Evolutionary conservation across 1,140 invertebrate species (phyloP).

Genomic region (Scaptomyza pallida): DNA sequence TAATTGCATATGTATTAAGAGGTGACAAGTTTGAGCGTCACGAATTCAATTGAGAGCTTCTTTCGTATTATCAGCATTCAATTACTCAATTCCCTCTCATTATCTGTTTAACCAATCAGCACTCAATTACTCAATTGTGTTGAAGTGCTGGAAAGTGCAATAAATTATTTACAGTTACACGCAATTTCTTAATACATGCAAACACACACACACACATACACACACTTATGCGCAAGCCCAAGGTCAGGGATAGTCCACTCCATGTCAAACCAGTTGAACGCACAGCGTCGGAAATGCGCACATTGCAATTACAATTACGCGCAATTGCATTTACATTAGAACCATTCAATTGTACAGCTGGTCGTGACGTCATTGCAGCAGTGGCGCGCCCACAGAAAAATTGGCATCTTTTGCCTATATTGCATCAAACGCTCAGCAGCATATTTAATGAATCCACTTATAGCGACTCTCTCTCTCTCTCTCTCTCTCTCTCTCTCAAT

Average conservation of each 20-base stretch:
- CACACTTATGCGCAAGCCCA: neutral
- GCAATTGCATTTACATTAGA: slow-evolving; percentile 8
- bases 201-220: neutral
- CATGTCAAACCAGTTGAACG: neutral
- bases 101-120: slow-evolving; percentile 14
- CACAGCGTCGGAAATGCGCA: slow-evolving; percentile 16
- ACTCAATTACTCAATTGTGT: slow-evolving; percentile 22
- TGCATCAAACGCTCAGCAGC: slow-evolving; percentile 25
- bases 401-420: slow-evolving; percentile 32
- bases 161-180: slow-evolving; percentile 24
- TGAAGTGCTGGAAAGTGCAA: slow-evolving; percentile 21
- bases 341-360: slow-evolving; percentile 10
- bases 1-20: slow-evolving; percentile 13
- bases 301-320: slow-evolving; percentile 27
- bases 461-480: neutral
- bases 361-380: slow-evolving; percentile 23
- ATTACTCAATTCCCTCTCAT: slow-evolving; percentile 12
- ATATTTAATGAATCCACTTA: slow-evolving; percentile 23
- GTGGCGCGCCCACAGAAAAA: slow-evolving; percentile 5
- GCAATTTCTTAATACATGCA: slow-evolving; percentile 1
- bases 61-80: neutral
- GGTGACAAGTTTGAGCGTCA: slow-evolving; percentile 24
- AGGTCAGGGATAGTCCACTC: slow-evolving; percentile 11
- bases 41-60: slow-evolving; percentile 29
- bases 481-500: neutral